Conservation (phyloP, 2,888 invertebrate genomes). For the Trachelus tabidus region DNA sequence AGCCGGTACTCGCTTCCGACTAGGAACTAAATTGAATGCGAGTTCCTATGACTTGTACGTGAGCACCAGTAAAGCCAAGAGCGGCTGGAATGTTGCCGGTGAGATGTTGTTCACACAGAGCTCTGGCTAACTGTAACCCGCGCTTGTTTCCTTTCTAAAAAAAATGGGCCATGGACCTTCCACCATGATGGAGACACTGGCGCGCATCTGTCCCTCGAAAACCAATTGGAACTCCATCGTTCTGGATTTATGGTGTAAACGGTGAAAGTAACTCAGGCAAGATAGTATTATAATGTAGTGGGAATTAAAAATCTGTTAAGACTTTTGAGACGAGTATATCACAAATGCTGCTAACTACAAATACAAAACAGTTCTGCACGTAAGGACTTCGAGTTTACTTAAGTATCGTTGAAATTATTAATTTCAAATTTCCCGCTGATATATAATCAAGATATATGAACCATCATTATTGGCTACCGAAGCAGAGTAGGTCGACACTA, state of each 20-base stretch:
- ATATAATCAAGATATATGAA: neutral
- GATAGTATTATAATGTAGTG: neutral
- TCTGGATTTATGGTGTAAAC: conserved; percentile 17
- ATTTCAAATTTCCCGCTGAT: neutral
- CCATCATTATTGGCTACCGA: neutral
- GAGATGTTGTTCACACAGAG: conserved; percentile 23
- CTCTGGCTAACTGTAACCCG: conserved; percentile 50
- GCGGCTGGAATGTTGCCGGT: conserved; percentile 26
- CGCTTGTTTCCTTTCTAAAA: conserved; percentile 53
- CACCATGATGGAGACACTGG: conserved; percentile 2
- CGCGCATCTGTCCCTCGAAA: conserved; percentile 26
- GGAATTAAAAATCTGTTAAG: neutral
- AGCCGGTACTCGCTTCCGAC: neutral
- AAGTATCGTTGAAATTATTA: neutral
- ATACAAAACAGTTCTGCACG: neutral
- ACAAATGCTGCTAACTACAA: neutral
- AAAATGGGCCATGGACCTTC: conserved; percentile 53
- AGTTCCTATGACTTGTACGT: neutral
- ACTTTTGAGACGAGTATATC: neutral
- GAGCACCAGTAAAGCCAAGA: conserved; percentile 9
- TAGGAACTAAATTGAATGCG: neutral
- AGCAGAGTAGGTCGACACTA: neutral
- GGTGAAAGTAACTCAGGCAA: conserved; percentile 12
- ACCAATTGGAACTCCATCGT: conserved; percentile 16
- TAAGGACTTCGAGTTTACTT: neutral